Evolutionary conservation across 2,888 invertebrate genomes (phyloP).

Genomic region (Eristalis pertinax): DNA sequence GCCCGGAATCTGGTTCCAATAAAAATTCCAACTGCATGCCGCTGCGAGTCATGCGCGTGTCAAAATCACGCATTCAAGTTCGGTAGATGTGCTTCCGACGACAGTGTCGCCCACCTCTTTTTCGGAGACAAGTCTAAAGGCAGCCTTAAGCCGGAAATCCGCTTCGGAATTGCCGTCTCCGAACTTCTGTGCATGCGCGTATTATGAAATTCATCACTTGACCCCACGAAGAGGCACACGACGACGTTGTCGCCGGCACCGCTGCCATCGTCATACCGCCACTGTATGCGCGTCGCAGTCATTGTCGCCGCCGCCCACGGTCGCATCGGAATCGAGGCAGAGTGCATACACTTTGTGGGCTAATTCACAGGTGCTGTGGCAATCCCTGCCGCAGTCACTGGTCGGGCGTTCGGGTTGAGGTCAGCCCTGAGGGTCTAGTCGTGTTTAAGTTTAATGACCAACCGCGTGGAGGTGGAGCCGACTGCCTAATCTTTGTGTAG

Average conservation of each 20-base stretch:
- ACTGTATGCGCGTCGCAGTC: background rate
- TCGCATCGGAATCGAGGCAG: background rate
- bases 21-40: background rate
- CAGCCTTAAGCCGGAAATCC: slow-evolving; percentile 61
- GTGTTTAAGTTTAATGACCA: slow-evolving; percentile 60
- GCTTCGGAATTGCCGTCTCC: slow-evolving; percentile 17
- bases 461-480: slow-evolving; percentile 42
- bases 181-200: background rate
- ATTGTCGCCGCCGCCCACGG: background rate
- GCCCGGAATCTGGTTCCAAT: background rate
- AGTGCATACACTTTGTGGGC: background rate
- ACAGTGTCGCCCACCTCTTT: background rate
- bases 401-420: slow-evolving; percentile 25
- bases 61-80: background rate
- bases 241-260: no score
- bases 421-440: slow-evolving; percentile 29
- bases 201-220: slow-evolving; percentile 36
- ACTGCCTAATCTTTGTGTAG: slow-evolving; percentile 36
- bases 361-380: background rate
- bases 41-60: background rate
- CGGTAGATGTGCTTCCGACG: background rate
- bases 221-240: slow-evolving; percentile 54
- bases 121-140: slow-evolving; percentile 22
- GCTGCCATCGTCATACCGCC: background rate
- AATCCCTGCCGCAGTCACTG: background rate